Conservation (phyloP, 37 sponge, comb jelly and placozoan genomes). For the Dysidea cf. avara region DNA sequence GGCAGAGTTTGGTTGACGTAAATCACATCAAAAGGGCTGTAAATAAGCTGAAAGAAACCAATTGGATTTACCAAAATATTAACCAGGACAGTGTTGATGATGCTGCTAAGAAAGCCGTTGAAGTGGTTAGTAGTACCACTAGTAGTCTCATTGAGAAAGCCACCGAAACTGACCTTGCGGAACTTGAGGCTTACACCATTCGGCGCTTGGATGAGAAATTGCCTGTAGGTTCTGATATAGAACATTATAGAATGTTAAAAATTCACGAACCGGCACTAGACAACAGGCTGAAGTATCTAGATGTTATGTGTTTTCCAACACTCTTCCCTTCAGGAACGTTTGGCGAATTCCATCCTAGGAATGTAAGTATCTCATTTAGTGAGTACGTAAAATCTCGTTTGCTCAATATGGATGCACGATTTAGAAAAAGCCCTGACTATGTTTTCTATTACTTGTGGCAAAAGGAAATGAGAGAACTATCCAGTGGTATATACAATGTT, state of each 20-base stretch:
- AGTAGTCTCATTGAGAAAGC: conserved; percentile 30
- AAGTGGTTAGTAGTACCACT: conserved; percentile 3
- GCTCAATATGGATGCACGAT: conserved; percentile 37
- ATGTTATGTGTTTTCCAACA: conserved; percentile 58
- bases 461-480: conserved; percentile 28
- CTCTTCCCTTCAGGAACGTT: conserved; percentile 46
- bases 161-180: conserved; percentile 6
- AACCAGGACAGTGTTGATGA: conserved; percentile 20
- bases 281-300: conserved; percentile 19
- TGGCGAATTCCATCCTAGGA: conserved; percentile 38
- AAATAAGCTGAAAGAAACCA: conserved; percentile 24
- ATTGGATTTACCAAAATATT: conserved; percentile 30
- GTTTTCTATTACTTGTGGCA: conserved; percentile 44
- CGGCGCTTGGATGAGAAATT: background rate
- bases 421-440: conserved; percentile 44
- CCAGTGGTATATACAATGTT: conserved; percentile 39
- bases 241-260: conserved; percentile 33
- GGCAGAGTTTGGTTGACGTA: conserved; percentile 34
- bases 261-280: conserved; percentile 9
- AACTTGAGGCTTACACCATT: conserved; percentile 19
- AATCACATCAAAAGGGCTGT: conserved; percentile 24
- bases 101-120: conserved; percentile 25
- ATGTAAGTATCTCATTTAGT: conserved; percentile 13
- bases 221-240: background rate
- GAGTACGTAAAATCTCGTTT: conserved; percentile 51